phyloP scores from a whole-genome alignment of 2,113 vertebrate genomes.

The Gymnobelideus leadbeateri region DNA sequence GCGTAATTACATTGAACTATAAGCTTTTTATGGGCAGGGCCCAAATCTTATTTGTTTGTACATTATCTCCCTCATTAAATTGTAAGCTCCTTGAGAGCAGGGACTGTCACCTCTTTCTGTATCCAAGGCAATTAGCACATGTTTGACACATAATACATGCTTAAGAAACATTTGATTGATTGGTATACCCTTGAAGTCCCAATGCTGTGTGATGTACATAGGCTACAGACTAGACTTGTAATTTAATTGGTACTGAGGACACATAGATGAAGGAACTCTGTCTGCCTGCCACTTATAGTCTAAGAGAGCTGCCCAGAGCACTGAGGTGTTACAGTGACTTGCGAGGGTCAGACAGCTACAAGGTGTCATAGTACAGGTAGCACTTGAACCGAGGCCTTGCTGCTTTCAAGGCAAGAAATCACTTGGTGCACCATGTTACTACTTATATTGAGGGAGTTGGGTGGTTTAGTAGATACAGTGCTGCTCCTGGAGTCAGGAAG shows the following conservation, averaged over 20 bases:
- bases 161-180: background rate
- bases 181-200: background rate
- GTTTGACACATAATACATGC: background rate
- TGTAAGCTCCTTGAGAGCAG: background rate
- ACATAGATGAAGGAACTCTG: background rate
- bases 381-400: background rate
- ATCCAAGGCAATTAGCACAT: background rate
- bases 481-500: background rate
- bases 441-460: no score
- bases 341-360: background rate
- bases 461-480: background rate
- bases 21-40: background rate
- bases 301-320: background rate
- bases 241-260: background rate
- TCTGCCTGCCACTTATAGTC: background rate
- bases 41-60: constrained; percentile 1
- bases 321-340: background rate
- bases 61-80: background rate
- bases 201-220: background rate
- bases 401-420: background rate
- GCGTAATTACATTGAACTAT: background rate
- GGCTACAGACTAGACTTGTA: background rate
- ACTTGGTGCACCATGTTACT: background rate
- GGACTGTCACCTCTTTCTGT: background rate
- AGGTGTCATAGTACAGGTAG: background rate